phyloP scores from a whole-genome alignment of 2,113 vertebrate species.

The Myiagra hebetior region DNA sequence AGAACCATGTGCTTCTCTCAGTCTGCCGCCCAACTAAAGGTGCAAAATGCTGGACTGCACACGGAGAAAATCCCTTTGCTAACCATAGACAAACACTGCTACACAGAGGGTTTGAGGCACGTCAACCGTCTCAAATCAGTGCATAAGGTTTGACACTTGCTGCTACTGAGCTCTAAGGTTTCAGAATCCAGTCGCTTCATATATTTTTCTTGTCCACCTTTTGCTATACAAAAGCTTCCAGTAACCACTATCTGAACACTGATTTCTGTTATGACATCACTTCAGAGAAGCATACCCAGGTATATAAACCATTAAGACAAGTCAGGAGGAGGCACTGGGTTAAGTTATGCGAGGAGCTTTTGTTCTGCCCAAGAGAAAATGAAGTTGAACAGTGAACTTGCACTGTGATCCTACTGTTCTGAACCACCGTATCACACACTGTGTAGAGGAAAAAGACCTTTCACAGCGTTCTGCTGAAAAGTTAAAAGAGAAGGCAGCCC shows the following conservation, averaged over 20 bases:
- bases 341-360: not conserved
- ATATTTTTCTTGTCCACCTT: not conserved
- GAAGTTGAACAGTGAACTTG: not conserved
- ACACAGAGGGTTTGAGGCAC: not conserved
- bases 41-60: not conserved
- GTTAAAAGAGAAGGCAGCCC: not conserved
- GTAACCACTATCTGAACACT: not conserved
- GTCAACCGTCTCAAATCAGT: not conserved
- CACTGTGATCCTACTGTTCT: not conserved
- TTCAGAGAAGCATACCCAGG: not conserved
- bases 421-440: not conserved
- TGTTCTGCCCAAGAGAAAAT: not conserved
- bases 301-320: not conserved
- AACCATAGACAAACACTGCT: not conserved
- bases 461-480: not conserved
- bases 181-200: not conserved
- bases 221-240: not conserved
- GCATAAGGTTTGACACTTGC: not conserved
- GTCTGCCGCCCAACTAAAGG: not conserved
- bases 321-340: not conserved
- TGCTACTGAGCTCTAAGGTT: not conserved
- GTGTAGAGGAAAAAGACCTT: not conserved
- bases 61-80: not conserved
- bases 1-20: not conserved
- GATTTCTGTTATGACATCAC: not conserved